phyloP scores from a whole-genome alignment of 1,140 invertebrate species.

The Drosophila pachea region DNA sequence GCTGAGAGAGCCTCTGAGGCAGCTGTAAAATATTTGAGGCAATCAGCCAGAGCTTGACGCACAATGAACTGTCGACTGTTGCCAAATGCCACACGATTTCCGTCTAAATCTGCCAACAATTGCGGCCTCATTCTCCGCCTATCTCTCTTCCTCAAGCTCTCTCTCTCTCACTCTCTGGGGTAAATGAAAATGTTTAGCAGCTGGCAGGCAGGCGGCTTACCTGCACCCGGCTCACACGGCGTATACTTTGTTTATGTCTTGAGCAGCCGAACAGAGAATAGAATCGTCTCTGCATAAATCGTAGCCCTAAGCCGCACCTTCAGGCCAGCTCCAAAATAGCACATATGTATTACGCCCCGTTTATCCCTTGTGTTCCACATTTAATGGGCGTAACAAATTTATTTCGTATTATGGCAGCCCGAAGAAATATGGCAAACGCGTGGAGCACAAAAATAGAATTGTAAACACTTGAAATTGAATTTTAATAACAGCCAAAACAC shows the following conservation, averaged over 20 bases:
- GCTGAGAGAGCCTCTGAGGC: slow-evolving; percentile 28
- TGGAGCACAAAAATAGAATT: slow-evolving; percentile 48
- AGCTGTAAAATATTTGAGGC: slow-evolving; percentile 61
- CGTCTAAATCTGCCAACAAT: slow-evolving; percentile 42
- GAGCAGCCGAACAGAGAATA: slow-evolving; percentile 21
- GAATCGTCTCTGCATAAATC: slow-evolving; percentile 33
- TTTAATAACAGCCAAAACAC: slow-evolving; percentile 64
- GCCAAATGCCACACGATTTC: slow-evolving; percentile 46
- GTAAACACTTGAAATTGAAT: slow-evolving; percentile 71
- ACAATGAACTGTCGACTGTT: slow-evolving; percentile 21
- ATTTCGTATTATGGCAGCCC: slow-evolving; percentile 41
- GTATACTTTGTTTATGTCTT: slow-evolving; percentile 43
- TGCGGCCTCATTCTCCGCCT: slow-evolving; percentile 12
- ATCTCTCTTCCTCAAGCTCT: too few species aligned
- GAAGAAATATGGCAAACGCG: background rate
- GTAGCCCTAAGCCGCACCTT: slow-evolving; percentile 10
- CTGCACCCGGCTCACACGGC: slow-evolving; percentile 40
- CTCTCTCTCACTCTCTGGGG: too few species aligned
- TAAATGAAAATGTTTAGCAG: too few species aligned
- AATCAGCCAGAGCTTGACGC: slow-evolving; percentile 43
- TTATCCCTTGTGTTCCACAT: slow-evolving; percentile 14
- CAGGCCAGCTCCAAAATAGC: slow-evolving; percentile 20
- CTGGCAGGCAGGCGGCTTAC: slow-evolving; percentile 38
- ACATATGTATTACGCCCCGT: slow-evolving; percentile 1
- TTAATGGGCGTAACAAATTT: slow-evolving; percentile 39